Conservation (phyloP, 2,888 invertebrate species). For the Sericinus montela region DNA sequence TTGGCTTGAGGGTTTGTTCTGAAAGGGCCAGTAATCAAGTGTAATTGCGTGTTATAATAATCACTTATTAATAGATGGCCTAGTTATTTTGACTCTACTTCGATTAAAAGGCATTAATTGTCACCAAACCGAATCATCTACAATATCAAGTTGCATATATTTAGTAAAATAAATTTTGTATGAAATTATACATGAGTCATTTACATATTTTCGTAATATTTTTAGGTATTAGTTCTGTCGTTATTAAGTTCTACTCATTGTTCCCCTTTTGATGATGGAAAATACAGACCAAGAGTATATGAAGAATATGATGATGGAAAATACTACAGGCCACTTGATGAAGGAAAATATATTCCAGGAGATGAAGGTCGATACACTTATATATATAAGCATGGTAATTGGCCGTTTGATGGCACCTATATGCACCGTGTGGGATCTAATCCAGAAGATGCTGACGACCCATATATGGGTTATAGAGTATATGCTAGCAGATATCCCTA, state of each 20-base stretch:
- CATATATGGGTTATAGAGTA: slow-evolving; percentile 49
- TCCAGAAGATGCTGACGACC: slow-evolving; percentile 30
- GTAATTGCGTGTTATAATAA: too few relatives aligned
- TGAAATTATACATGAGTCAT: too few relatives aligned
- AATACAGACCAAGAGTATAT: slow-evolving; percentile 53
- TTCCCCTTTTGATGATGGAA: slow-evolving; percentile 48
- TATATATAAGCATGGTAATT: slow-evolving; percentile 32
- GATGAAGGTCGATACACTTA: slow-evolving; percentile 40
- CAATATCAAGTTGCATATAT: too few relatives aligned
- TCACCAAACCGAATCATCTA: too few relatives aligned
- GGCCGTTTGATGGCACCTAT: slow-evolving; percentile 31
- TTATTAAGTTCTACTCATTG: slow-evolving; percentile 41
- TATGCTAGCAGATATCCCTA: slow-evolving; percentile 63
- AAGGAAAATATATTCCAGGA: slow-evolving; percentile 76
- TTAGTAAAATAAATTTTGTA: too few relatives aligned
- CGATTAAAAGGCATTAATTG: too few relatives aligned
- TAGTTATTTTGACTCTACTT: too few relatives aligned
- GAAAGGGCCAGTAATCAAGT: too few relatives aligned
- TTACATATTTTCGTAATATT: slow-evolving; percentile 15
- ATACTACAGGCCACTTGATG: slow-evolving; percentile 58
- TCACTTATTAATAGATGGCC: too few relatives aligned
- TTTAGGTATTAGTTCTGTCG: slow-evolving; percentile 47
- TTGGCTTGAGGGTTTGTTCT: too few relatives aligned
- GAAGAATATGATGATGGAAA: slow-evolving; percentile 58
- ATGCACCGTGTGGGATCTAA: slow-evolving; percentile 27